Conservation (phyloP, 2,113 vertebrate species). For the Phasianus colchicus region DNA sequence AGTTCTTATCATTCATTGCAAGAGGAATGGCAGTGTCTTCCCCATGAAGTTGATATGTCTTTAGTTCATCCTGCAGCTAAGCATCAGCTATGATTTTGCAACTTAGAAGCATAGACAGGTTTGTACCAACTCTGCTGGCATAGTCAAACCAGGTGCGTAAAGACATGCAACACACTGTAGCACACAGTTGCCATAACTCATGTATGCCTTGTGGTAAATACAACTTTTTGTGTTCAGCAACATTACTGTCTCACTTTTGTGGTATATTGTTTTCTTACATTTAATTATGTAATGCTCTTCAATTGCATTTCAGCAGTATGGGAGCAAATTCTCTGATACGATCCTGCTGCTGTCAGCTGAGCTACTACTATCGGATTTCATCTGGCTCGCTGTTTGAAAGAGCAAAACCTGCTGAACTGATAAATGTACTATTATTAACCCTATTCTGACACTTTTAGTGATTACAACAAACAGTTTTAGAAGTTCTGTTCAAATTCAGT, state of each 20-base stretch:
- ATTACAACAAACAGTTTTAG: not conserved
- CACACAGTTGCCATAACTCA: not conserved
- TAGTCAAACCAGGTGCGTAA: not conserved
- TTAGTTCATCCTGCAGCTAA: not conserved
- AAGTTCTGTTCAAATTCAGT: not conserved
- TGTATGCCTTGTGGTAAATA: not conserved
- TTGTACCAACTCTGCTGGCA: not conserved
- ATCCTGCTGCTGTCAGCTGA: not conserved
- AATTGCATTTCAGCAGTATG: not conserved
- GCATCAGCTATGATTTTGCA: not conserved
- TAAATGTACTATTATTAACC: not conserved
- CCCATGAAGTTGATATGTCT: not conserved
- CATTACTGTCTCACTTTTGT: not conserved
- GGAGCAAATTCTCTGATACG: not conserved
- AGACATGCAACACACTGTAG: not conserved
- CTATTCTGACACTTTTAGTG: not conserved
- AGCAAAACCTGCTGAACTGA: not conserved
- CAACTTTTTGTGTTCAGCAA: not conserved
- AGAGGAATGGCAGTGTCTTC: not conserved
- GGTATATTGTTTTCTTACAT: not conserved
- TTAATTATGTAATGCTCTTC: not conserved
- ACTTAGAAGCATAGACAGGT: not conserved
- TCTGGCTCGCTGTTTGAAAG: not conserved
- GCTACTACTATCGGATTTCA: not conserved
- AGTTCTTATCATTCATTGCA: not conserved